phyloP scores from a whole-genome alignment of 1,140 invertebrate genomes.

The Zaprionus vittiger region DNA sequence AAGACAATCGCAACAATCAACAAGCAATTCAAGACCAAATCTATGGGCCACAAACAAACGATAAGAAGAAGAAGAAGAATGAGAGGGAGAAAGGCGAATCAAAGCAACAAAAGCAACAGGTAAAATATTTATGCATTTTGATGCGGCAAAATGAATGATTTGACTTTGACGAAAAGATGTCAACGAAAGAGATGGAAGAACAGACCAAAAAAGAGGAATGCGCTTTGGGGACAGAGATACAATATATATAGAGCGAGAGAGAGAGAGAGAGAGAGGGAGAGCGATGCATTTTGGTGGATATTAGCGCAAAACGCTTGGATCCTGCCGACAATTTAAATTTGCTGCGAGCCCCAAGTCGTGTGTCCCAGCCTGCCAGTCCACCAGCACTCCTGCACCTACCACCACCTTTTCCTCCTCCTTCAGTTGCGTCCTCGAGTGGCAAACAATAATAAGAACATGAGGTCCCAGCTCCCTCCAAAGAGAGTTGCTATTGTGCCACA shows the following conservation, averaged over 20 bases:
- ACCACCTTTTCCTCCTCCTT: background rate
- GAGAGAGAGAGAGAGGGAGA: conserved; percentile 11
- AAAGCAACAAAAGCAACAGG: conserved; percentile 15
- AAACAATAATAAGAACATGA: conserved; percentile 79
- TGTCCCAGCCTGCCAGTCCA: conserved; percentile 15
- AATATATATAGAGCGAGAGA: background rate
- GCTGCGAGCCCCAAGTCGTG: conserved; percentile 52
- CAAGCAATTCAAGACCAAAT: conserved; percentile 68
- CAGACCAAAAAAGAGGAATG: conserved; percentile 11
- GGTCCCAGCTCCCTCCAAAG: conserved; percentile 18
- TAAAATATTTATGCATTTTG: conserved; percentile 82
- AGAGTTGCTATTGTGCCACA: conserved; percentile 70
- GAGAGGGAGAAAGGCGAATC: conserved; percentile 19
- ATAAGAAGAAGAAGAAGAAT: background rate
- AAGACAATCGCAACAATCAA: conserved; percentile 72
- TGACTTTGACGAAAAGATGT: conserved; percentile 84
- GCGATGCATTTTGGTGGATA: conserved; percentile 72
- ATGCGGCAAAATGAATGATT: conserved; percentile 84
- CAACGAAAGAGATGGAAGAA: conserved; percentile 54
- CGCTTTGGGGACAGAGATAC: conserved; percentile 65
- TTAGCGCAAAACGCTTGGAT: conserved; percentile 82
- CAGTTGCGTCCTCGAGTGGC: conserved; percentile 57
- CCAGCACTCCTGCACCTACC: conserved; percentile 2
- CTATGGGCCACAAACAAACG: conserved; percentile 38
- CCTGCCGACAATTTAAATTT: conserved; percentile 82